Percentiles rank a stretch among this genome's conserved stretches.
Evolutionary conservation across 2,888 invertebrate species (phyloP).

Genomic region (Nycteola revayana): DNA sequence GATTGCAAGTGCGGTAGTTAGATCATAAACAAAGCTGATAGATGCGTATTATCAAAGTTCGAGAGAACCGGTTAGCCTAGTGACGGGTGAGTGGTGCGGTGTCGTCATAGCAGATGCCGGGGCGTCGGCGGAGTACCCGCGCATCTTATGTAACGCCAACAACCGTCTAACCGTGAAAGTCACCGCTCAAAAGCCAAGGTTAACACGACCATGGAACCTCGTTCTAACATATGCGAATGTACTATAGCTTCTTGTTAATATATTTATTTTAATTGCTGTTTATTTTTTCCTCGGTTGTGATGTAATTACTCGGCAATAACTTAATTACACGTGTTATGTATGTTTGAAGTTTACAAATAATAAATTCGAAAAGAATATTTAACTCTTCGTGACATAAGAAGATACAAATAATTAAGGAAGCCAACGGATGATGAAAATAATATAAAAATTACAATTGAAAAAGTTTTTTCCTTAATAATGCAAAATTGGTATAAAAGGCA

Average conservation of each 20-base stretch:
- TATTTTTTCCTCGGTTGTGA: slow-evolving; percentile 64
- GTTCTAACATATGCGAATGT: slow-evolving; percentile 68
- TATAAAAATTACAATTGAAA: too few species aligned
- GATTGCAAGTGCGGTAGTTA: neutral
- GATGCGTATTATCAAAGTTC: slow-evolving; percentile 34
- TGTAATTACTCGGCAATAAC: slow-evolving; percentile 53
- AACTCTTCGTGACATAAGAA: too few species aligned
- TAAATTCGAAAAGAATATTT: too few species aligned
- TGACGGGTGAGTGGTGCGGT: slow-evolving; percentile 58
- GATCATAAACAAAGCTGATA: slow-evolving; percentile 7
- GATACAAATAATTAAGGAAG: too few species aligned
- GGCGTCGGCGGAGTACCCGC: slow-evolving; percentile 48
- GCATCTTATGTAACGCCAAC: slow-evolving; percentile 75
- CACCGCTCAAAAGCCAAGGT: slow-evolving; percentile 81
- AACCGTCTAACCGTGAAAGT: slow-evolving; percentile 81
- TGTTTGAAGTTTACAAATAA: slow-evolving; percentile 18
- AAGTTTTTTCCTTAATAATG: too few species aligned
- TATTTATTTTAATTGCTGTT: slow-evolving; percentile 52
- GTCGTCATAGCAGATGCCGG: slow-evolving; percentile 68
- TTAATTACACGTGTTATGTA: slow-evolving; percentile 32
- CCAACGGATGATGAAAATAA: too few species aligned
- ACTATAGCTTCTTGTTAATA: slow-evolving; percentile 56
- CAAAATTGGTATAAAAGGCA: too few species aligned
- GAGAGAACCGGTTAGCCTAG: slow-evolving; percentile 59
- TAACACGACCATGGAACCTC: slow-evolving; percentile 70